phyloP scores from a whole-genome alignment of 2,113 vertebrate genomes.

The Loxodonta africana region DNA sequence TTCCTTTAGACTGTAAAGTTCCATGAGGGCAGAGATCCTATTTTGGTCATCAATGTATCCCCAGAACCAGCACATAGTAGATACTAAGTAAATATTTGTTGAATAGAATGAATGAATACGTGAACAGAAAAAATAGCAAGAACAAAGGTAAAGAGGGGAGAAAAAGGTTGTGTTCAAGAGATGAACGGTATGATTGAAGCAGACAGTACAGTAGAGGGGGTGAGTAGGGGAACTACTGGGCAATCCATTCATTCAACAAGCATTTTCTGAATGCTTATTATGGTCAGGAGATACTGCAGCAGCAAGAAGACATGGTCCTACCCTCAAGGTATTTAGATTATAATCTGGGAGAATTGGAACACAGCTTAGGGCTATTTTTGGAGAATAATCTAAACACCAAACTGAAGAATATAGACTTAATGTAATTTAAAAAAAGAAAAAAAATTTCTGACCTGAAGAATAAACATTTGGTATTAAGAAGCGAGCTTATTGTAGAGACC shows the following conservation, averaged over 20 bases:
- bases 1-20: constrained; percentile 7
- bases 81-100: constrained; percentile 18
- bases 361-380: not conserved
- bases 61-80: not conserved
- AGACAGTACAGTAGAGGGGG: not conserved
- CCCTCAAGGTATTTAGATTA: constrained; percentile 33
- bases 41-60: constrained; percentile 14
- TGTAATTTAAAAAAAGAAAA: not conserved
- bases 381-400: not conserved
- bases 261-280: not conserved
- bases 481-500: constrained; percentile 1
- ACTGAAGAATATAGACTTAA: not conserved
- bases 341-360: not conserved
- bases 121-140: not conserved
- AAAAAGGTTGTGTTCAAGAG: not conserved
- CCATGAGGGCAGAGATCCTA: constrained; percentile 2
- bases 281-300: not conserved
- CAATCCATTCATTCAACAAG: constrained; percentile 6
- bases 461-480: constrained; percentile 4
- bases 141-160: not conserved
- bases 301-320: not conserved
- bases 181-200: not conserved
- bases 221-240: not conserved
- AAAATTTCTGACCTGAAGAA: constrained; percentile 7
- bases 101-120: not conserved